Base-by-base conservation (phyloP, 1,140 invertebrate species). In the Acromyrmex heyeri region DNA sequence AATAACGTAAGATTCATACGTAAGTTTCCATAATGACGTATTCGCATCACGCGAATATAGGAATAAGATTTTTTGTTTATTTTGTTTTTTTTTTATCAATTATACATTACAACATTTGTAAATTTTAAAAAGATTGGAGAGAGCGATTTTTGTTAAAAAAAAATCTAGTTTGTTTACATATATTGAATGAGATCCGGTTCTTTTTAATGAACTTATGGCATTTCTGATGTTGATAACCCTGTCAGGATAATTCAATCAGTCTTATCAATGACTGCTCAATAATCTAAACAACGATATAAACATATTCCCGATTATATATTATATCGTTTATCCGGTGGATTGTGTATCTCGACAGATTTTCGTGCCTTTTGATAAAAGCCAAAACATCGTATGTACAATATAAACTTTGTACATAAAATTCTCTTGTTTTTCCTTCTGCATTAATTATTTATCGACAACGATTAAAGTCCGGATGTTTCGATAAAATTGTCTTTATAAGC, bases 241-340 rank as follows among this genome's bases (percentile, higher is more conserved):
- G 48, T 57, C 48, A 57, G 16, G 14, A 14, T 67, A 79, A 79
- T 79, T 69, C 57, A 70, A 81, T 70, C 48, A 2, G 4, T 61
- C 16, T 76, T 76, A 76, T 61, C 55, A 3, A 24, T n/a, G 24
- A 21, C 38, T 34, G n/a, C 48, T 14, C 7, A 50, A 14, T n/a
- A 18, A 69, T 16, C 1, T 10, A 14, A 65, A 48, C 12, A 48
- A 48, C 8, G 12, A 3, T 44, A 44, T 44, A 44, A 44, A 44
- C 38, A 44, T 10, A 44, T 21, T 50, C 3, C 30, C 24, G 38
- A 65, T 24, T 24, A 24, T 24, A 24, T 30, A 30, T 65, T 27
- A 24, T 70, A 55, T 81, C 30, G 38, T 70, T 55, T 21, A 81
- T 81, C n/a, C 50, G 21, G 10, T 5, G 16, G 48, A 81, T 64